phyloP scores from a whole-genome alignment of 2,888 invertebrate genomes.

The Amblyjoppa proteus region DNA sequence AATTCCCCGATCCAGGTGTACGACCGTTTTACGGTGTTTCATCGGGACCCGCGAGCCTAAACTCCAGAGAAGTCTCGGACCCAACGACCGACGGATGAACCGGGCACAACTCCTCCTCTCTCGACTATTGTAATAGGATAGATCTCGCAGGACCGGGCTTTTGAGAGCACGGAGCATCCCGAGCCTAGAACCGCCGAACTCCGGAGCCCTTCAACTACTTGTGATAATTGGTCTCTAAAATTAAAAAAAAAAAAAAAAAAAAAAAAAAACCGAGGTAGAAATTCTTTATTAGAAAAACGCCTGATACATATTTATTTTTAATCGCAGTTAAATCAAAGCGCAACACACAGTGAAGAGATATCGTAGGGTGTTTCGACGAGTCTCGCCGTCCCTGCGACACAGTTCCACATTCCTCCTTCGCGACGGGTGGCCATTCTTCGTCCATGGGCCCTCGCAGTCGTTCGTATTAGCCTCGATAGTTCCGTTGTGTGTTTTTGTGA shows the following conservation, averaged over 20 bases:
- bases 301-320: not conserved
- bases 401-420: constrained; percentile 84
- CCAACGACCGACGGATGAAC: constrained; percentile 60
- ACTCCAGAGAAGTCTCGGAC: constrained; percentile 43
- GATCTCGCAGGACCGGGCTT: constrained; percentile 26
- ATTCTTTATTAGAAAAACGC: not conserved
- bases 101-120: constrained; percentile 46
- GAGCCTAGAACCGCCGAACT: constrained; percentile 1
- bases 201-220: not conserved
- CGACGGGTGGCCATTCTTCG: constrained; percentile 82
- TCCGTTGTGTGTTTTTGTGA: constrained; percentile 83
- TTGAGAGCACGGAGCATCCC: constrained; percentile 24
- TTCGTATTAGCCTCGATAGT: constrained; percentile 77
- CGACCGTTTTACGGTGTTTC: constrained; percentile 80
- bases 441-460: constrained; percentile 69
- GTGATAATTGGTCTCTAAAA: not conserved
- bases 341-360: constrained; percentile 37
- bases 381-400: constrained; percentile 78
- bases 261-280: not conserved
- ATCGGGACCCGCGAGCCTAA: constrained; percentile 67
- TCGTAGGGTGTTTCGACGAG: constrained; percentile 66
- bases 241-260: not conserved
- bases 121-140: constrained; percentile 51
- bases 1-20: constrained; percentile 81
- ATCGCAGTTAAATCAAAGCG: not conserved